Conservation (phyloP, 2,113 vertebrate species). For the Notothenia coriiceps region DNA sequence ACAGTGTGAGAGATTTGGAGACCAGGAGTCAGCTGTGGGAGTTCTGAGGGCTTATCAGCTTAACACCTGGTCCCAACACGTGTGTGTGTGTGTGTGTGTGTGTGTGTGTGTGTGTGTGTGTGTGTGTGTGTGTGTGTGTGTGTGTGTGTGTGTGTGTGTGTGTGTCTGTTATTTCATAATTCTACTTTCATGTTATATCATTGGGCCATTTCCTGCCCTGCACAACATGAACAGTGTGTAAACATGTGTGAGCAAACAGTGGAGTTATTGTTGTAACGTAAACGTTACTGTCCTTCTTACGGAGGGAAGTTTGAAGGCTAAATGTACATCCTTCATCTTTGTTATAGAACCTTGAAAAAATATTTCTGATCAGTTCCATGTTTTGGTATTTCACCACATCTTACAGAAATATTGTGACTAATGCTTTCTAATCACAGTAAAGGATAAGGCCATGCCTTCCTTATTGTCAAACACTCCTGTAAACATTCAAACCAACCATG, state of each 20-base stretch:
- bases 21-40: slow-evolving; percentile 70
- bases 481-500: neutral
- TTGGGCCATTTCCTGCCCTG: neutral
- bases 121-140: neutral
- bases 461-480: neutral
- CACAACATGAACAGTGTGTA: neutral
- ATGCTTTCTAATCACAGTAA: neutral
- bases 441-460: neutral
- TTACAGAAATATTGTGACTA: neutral
- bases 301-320: neutral
- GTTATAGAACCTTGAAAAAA: neutral
- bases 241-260: neutral
- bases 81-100: neutral
- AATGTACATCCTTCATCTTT: neutral
- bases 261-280: neutral
- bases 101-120: neutral
- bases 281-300: neutral
- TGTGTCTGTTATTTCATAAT: neutral
- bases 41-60: slow-evolving; percentile 71
- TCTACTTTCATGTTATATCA: neutral
- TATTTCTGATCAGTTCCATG: neutral
- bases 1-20: slow-evolving; percentile 66
- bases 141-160: neutral
- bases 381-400: neutral
- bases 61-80: slow-evolving; percentile 74